Evolutionary conservation across 2,888 invertebrate species (phyloP).

Genomic region (Baronia brevicornis): DNA sequence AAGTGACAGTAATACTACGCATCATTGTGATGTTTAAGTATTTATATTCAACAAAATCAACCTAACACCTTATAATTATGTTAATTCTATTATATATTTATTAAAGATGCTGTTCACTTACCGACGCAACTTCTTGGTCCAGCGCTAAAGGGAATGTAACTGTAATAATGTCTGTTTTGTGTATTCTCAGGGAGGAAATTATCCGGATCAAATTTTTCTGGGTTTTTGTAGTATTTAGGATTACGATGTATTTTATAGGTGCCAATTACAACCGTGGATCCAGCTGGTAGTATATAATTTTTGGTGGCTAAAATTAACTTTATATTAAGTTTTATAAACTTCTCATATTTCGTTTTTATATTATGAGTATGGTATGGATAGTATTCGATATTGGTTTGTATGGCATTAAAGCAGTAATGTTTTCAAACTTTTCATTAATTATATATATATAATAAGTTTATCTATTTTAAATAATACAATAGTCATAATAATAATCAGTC

Average conservation of each 20-base stretch:
- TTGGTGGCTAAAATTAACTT: conserved; percentile 68
- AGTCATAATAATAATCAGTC: too few species aligned
- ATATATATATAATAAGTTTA: too few species aligned
- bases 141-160: conserved; percentile 87
- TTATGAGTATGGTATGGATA: too few species aligned
- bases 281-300: conserved; percentile 80
- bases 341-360: too few species aligned
- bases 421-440: too few species aligned
- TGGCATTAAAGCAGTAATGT: too few species aligned
- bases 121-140: conserved; percentile 88
- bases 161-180: conserved; percentile 84
- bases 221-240: conserved; percentile 79
- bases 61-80: neutral
- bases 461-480: too few species aligned
- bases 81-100: neutral
- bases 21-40: too few species aligned
- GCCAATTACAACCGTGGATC: conserved; percentile 80
- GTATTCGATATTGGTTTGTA: too few species aligned
- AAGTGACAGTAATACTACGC: too few species aligned
- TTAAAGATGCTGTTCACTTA: conserved; percentile 36
- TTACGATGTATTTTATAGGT: conserved; percentile 82
- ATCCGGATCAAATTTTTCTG: conserved; percentile 84
- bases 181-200: conserved; percentile 86
- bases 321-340: too few species aligned
- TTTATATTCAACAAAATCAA: neutral